These are phyloP conservation scores for Harpagus bidentatus DNA, from an alignment of 2,113 vertebrate genomes.

Conservation along the genomic window DNA sequence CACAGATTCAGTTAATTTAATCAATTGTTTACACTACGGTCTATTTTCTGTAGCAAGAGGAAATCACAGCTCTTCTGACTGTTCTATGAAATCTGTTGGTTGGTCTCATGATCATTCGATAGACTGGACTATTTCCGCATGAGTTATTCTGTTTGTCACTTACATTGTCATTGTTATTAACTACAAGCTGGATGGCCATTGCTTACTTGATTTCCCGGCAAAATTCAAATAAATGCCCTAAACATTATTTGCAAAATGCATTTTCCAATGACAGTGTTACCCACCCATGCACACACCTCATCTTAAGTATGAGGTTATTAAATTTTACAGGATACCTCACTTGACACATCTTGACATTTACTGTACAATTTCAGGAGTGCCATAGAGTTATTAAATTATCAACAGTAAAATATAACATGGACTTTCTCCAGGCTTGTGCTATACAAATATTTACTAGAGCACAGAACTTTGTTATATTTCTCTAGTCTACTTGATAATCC, in stretches of 20 bases:
- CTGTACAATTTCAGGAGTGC: conserved; percentile 61
- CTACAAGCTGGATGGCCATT: neutral
- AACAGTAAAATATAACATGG: conserved; percentile 67
- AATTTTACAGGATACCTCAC: conserved; percentile 26
- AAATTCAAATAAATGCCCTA: neutral
- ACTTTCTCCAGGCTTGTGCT: conserved; percentile 69
- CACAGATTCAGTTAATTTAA: conserved; percentile 57
- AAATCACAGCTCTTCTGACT: conserved; percentile 34
- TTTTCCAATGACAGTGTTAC: neutral
- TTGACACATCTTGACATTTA: conserved; percentile 55
- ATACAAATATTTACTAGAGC: conserved; percentile 76
- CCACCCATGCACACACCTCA: neutral
- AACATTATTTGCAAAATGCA: neutral
- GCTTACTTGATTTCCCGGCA: neutral
- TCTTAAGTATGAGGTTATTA: neutral
- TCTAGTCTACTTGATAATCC: conserved; percentile 78
- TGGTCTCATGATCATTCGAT: neutral
- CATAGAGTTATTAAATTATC: conserved; percentile 72
- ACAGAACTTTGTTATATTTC: conserved; percentile 75
- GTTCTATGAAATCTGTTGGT: neutral
- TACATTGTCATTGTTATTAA: neutral
- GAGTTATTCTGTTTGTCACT: neutral
- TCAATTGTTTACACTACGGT: conserved; percentile 68
- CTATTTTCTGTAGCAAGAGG: conserved; percentile 58
- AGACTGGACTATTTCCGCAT: neutral